Conservation (phyloP, 2,113 vertebrate genomes). For the Egretta garzetta region DNA sequence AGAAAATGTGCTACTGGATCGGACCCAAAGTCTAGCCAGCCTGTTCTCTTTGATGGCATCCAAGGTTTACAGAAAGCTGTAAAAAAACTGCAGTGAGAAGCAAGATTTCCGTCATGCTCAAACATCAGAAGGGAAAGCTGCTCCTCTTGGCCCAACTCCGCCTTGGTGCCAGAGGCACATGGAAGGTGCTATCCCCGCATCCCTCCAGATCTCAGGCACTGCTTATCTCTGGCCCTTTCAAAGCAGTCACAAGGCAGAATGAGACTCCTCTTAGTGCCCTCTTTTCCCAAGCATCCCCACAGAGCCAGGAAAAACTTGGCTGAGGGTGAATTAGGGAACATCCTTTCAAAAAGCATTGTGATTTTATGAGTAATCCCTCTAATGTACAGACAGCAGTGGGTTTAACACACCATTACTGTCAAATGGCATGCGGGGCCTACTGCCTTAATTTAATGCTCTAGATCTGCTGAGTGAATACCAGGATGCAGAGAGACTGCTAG, state of each 20-base stretch:
- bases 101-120: neutral
- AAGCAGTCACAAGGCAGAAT: accelerated
- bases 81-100: neutral
- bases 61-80: neutral
- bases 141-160: neutral
- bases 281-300: neutral
- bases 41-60: neutral
- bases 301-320: neutral
- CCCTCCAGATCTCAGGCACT: neutral
- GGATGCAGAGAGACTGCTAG: neutral
- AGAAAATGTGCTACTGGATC: neutral
- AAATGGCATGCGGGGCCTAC: neutral
- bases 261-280: neutral
- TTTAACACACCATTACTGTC: neutral
- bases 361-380: neutral
- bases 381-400: neutral
- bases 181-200: neutral
- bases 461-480: neutral
- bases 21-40: neutral
- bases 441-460: neutral
- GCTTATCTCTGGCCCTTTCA: neutral
- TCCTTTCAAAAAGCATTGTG: neutral
- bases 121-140: neutral
- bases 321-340: neutral
- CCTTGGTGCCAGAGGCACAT: neutral